phyloP scores from a whole-genome alignment of 2,888 invertebrate species.

The Thera britannica region DNA sequence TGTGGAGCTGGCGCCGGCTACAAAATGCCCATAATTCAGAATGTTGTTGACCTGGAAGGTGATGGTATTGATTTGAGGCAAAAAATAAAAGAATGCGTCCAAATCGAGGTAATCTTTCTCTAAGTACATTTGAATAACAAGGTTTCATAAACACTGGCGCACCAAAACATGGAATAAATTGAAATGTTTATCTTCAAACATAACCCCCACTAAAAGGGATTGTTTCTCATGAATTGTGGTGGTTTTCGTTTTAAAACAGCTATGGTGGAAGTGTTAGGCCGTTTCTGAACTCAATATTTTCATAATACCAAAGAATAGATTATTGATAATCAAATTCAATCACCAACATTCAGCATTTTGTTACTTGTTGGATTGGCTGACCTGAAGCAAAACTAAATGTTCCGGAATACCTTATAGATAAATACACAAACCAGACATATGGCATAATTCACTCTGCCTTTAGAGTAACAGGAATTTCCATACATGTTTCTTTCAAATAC shows the following conservation, averaged over 20 bases:
- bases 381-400: no score
- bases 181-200: background rate
- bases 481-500: no score
- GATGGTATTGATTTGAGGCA: slow-evolving; percentile 65
- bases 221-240: background rate
- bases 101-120: slow-evolving; percentile 68
- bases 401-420: no score
- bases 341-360: no score
- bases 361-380: no score
- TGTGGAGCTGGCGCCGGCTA: slow-evolving; percentile 80
- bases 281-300: no score
- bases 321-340: no score
- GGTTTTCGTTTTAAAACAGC: background rate
- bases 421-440: no score
- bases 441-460: no score
- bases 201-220: slow-evolving; percentile 3
- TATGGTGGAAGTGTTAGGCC: no score
- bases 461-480: no score
- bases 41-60: slow-evolving; percentile 60
- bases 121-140: background rate
- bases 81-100: slow-evolving; percentile 77
- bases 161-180: background rate
- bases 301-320: no score
- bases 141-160: background rate
- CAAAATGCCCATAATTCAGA: slow-evolving; percentile 81